Conservation (phyloP, 2,797 vertebrate genomes). For the Phaenicophaeus curvirostris region DNA sequence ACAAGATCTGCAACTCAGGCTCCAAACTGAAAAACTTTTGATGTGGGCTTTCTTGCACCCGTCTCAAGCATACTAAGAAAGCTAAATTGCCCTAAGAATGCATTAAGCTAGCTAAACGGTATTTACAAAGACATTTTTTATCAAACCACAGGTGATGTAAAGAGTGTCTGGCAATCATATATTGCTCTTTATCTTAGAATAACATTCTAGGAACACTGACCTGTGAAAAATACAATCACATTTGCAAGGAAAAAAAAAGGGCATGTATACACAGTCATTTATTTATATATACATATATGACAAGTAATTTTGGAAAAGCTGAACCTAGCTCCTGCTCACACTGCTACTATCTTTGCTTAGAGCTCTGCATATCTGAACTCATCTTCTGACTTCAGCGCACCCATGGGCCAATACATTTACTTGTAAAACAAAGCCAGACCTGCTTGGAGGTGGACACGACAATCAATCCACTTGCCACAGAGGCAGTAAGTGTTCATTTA, state of each 20-base stretch:
- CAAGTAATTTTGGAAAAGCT: not conserved
- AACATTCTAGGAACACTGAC: not conserved
- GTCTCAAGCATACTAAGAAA: not conserved
- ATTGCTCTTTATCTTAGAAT: not conserved
- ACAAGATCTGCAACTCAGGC: not conserved
- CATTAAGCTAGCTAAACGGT: not conserved
- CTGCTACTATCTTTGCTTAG: not conserved
- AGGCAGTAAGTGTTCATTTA: slow-evolving; percentile 76
- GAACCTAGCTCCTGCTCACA: not conserved
- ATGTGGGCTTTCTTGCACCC: not conserved
- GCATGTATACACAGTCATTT: not conserved
- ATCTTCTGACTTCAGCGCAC: slow-evolving; percentile 24
- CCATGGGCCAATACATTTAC: slow-evolving; percentile 49
- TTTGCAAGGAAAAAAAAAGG: not conserved
- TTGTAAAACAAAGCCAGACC: slow-evolving; percentile 56
- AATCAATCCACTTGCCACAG: slow-evolving; percentile 76
- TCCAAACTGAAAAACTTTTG: not conserved
- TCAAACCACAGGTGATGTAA: not conserved
- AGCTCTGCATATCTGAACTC: slow-evolving; percentile 27
- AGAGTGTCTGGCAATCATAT: not conserved
- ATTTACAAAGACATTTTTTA: not conserved
- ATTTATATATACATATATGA: not conserved
- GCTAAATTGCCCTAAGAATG: not conserved
- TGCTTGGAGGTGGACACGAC: slow-evolving; percentile 46
- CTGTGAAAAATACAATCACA: not conserved